These are phyloP conservation scores for Nomada fucata DNA, from an alignment of 2,888 invertebrate genomes.

Conservation along the genomic window DNA sequence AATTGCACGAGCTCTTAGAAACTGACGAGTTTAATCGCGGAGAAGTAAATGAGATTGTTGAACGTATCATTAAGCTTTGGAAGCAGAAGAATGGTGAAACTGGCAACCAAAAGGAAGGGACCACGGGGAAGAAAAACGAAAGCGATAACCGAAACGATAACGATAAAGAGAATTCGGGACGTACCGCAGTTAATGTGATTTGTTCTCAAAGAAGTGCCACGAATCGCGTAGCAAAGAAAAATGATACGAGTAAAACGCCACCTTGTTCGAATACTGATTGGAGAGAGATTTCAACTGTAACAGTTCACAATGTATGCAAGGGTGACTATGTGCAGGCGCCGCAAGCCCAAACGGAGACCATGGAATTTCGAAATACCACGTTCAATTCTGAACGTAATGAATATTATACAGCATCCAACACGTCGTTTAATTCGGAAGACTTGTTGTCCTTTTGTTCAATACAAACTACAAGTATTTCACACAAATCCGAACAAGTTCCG, in stretches of 20 bases:
- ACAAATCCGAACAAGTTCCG: neutral
- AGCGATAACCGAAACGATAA: neutral
- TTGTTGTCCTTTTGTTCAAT: neutral
- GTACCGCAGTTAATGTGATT: neutral
- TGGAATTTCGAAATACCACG: neutral
- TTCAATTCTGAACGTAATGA: neutral
- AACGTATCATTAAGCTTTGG: neutral
- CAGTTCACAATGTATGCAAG: too few relatives aligned
- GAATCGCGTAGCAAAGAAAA: neutral
- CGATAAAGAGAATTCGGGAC: too few relatives aligned
- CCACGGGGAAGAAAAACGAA: too few relatives aligned
- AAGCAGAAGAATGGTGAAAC: too few relatives aligned
- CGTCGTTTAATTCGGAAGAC: neutral
- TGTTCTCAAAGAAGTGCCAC: neutral
- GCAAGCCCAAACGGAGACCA: neutral
- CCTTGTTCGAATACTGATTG: neutral
- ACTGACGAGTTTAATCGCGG: neutral
- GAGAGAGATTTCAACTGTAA: neutral
- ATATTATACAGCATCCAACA: too few relatives aligned
- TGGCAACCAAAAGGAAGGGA: neutral
- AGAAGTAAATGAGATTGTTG: neutral
- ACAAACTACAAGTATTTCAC: neutral
- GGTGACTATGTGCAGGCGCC: neutral
- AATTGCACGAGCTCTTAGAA: conserved; percentile 63
- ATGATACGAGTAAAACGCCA: neutral